Percentiles rank a stretch among this genome's conserved stretches.
These are phyloP conservation scores for Cheirogaleus major DNA, from an alignment of 2,797 vertebrate genomes.

Conservation along the genomic window DNA sequence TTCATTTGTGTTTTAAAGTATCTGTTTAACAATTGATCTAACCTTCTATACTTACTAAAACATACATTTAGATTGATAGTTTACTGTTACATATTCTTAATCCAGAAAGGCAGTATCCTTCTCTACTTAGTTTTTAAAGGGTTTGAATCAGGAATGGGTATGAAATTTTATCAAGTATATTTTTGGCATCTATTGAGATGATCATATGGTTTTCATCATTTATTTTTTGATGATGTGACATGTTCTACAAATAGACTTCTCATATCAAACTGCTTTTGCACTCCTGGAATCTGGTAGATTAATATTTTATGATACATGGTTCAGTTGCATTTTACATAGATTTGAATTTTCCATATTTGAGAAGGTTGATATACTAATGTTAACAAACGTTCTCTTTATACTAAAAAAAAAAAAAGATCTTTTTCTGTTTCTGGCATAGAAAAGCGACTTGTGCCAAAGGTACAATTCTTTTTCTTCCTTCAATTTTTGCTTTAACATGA, in stretches of 20 bases:
- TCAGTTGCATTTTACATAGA: conserved; percentile 23
- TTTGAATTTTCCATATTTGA: neutral
- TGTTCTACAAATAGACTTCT: neutral
- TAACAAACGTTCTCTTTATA: neutral
- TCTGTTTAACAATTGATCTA: neutral
- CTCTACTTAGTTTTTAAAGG: neutral
- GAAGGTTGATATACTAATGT: neutral
- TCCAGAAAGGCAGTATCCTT: neutral
- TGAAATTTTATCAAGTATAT: neutral
- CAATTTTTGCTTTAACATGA: neutral
- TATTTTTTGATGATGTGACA: neutral
- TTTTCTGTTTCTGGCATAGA: neutral
- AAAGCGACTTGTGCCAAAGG: neutral
- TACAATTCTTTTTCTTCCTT: neutral
- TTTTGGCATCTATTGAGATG: conserved; percentile 43
- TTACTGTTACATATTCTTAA: neutral
- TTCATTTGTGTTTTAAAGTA: conserved; percentile 52
- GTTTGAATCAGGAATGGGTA: neutral
- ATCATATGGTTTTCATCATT: conserved; percentile 34
- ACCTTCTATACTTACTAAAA: neutral
- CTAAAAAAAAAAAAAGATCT: neutral
- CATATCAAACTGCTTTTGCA: neutral
- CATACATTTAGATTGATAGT: neutral
- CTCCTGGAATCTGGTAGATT: neutral
- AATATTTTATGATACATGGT: neutral